Evolutionary conservation across 2,797 vertebrate genomes (phyloP).

Genomic region (Gobionotothen gibberifrons): DNA sequence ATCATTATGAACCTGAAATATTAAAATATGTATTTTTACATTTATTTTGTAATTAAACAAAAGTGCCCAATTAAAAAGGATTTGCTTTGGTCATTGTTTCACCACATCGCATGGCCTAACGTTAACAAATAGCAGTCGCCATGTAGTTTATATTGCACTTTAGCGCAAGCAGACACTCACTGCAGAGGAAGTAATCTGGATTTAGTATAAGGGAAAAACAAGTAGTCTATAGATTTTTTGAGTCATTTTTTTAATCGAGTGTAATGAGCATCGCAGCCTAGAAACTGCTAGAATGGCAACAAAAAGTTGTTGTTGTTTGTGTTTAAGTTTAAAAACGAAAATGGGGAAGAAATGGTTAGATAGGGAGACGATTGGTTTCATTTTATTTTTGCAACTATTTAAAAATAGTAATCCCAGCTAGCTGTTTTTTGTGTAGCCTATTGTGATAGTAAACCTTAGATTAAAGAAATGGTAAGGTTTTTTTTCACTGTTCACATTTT

Average conservation of each 20-base stretch:
- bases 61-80: background rate
- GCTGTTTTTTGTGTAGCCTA: too few relatives aligned
- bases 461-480: background rate
- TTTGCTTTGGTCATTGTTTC: background rate
- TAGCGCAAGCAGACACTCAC: background rate
- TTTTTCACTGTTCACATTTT: conserved; percentile 6
- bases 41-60: background rate
- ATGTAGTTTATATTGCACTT: background rate
- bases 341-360: background rate
- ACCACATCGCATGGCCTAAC: background rate
- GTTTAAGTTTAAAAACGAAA: background rate
- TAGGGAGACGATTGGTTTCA: too few relatives aligned
- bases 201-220: background rate
- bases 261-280: background rate
- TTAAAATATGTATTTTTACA: background rate
- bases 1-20: background rate
- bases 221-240: background rate
- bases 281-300: background rate
- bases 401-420: background rate
- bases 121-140: background rate
- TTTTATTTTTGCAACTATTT: too few relatives aligned
- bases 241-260: too few relatives aligned
- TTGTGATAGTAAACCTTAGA: background rate
- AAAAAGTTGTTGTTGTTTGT: background rate
- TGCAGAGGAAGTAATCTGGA: background rate